A percentile compares a stretch with the other conserved stretches of the same genome.
These are phyloP conservation scores for Sinelater perroti DNA, from an alignment of 2,888 invertebrate species.

Conservation along the genomic window DNA sequence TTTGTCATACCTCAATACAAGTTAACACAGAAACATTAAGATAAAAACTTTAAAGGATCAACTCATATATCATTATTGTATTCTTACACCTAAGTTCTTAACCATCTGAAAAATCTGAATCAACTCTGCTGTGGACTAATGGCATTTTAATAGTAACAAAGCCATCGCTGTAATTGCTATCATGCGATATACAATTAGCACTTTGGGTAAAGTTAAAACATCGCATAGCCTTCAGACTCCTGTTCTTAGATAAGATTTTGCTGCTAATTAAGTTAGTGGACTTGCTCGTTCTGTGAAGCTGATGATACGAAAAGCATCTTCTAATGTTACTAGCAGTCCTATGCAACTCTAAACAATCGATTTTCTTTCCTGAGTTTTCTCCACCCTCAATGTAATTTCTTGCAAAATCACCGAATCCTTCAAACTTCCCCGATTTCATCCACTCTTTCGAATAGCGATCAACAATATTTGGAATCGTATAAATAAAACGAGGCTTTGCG, in stretches of 20 bases:
- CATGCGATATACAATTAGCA: constrained; percentile 23
- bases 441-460: no score
- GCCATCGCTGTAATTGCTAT: constrained; percentile 30
- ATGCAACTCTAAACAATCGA: no score
- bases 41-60: no score
- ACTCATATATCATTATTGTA: no score
- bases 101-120: background rate
- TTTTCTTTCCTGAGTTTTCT: no score
- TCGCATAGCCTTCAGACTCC: background rate
- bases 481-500: background rate
- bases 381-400: no score
- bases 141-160: constrained; percentile 33
- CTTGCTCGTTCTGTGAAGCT: constrained; percentile 31
- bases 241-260: constrained; percentile 10
- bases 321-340: no score
- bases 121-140: background rate
- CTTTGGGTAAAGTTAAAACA: constrained; percentile 1
- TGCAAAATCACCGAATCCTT: no score
- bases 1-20: no score
- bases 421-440: no score
- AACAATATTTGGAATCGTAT: constrained; percentile 4
- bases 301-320: background rate
- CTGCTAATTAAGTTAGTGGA: constrained; percentile 24
- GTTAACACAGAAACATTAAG: no score
- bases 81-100: no score